Evolutionary conservation across 2,888 invertebrate genomes (phyloP).

Genomic region (Petrophora chlorosata): DNA sequence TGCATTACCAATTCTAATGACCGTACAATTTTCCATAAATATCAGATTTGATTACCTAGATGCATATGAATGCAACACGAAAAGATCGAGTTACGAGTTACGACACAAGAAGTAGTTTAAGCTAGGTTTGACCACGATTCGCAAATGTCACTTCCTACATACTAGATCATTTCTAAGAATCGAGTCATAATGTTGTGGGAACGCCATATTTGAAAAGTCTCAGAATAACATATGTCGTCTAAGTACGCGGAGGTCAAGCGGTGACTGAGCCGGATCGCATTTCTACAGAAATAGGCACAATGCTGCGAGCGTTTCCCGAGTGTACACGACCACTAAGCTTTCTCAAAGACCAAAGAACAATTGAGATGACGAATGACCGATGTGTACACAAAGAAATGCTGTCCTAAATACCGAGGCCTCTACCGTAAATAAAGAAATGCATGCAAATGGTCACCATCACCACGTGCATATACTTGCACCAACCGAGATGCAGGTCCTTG

Average conservation of each 20-base stretch:
- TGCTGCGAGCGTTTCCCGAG: conserved; percentile 19
- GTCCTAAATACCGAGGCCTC: conserved; percentile 56
- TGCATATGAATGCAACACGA: neutral
- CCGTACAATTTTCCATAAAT: conserved; percentile 9
- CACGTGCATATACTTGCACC: conserved; percentile 38
- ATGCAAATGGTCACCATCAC: conserved; percentile 49
- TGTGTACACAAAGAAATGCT: conserved; percentile 41
- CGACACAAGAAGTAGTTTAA: conserved; percentile 25
- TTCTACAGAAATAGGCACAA: conserved; percentile 20
- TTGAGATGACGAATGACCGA: conserved; percentile 31
- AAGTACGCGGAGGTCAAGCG: conserved; percentile 25
- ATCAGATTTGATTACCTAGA: no score
- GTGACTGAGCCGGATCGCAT: conserved; percentile 21
- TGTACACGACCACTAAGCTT: conserved; percentile 27
- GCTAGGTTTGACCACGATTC: conserved; percentile 23
- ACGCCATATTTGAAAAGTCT: conserved; percentile 28
- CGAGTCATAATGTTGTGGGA: conserved; percentile 29
- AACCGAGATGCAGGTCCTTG: conserved; percentile 45
- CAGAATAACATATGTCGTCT: conserved; percentile 13
- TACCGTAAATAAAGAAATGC: conserved; percentile 52
- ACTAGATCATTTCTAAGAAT: conserved; percentile 31
- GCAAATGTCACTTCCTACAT: conserved; percentile 33
- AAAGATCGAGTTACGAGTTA: conserved; percentile 20
- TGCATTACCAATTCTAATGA: conserved; percentile 12
- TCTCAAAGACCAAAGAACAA: conserved; percentile 28